A percentile compares a stretch with the other conserved stretches of the same genome.
Conservation (phyloP, 2,888 invertebrate genomes). For the Drosophila dives region DNA sequence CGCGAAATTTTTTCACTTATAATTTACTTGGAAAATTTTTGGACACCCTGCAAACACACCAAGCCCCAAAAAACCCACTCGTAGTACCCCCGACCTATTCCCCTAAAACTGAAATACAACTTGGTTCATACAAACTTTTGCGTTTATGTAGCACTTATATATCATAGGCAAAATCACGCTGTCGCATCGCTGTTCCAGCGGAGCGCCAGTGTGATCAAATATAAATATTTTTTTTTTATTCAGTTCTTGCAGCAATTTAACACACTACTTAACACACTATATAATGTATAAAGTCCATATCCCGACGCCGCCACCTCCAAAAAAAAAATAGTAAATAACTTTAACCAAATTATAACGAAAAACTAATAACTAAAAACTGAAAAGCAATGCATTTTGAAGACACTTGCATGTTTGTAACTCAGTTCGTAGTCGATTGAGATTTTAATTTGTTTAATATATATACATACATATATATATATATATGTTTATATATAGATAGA, state of each 20-base stretch:
- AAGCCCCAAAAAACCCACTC: slow-evolving; percentile 10
- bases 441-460: slow-evolving; percentile 25
- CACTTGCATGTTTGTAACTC: slow-evolving; percentile 53
- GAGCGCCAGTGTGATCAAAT: slow-evolving; percentile 49
- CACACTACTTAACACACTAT: slow-evolving; percentile 30
- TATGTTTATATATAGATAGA: slow-evolving; percentile 1
- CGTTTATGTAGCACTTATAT: slow-evolving; percentile 82
- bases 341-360: slow-evolving; percentile 28
- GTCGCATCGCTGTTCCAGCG: slow-evolving; percentile 48
- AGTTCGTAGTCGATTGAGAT: slow-evolving; percentile 49
- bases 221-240: slow-evolving; percentile 34
- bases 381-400: slow-evolving; percentile 40
- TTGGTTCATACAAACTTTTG: slow-evolving; percentile 83
- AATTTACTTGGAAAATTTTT: slow-evolving; percentile 34
- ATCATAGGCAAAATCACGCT: slow-evolving; percentile 64
- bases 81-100: slow-evolving; percentile 22
- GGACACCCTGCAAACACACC: slow-evolving; percentile 34
- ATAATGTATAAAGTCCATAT: slow-evolving; percentile 68
- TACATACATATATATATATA: background rate
- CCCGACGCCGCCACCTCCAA: slow-evolving; percentile 79
- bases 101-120: slow-evolving; percentile 42
- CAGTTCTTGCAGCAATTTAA: slow-evolving; percentile 53
- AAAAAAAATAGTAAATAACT: slow-evolving; percentile 43
- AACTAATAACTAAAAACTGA: slow-evolving; percentile 18
- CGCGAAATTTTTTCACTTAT: slow-evolving; percentile 39